Evolutionary conservation across 64 coral and sea anemone species (phyloP).

Genomic region (Orbicella faveolata): DNA sequence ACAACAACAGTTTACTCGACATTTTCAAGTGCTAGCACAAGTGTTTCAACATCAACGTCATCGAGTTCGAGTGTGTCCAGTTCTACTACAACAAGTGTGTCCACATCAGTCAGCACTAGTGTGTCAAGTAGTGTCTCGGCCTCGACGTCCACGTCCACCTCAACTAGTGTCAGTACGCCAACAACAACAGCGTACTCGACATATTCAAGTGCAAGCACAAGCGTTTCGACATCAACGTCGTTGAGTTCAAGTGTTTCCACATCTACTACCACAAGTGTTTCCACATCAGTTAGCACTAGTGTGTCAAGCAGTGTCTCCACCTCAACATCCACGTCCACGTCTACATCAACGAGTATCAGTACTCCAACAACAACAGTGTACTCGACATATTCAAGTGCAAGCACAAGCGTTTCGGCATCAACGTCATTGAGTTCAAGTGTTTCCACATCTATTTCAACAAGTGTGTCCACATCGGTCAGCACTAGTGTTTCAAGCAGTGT

Average conservation of each 20-base stretch:
- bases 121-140: neutral
- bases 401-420: neutral
- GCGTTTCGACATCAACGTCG: conserved; percentile 15
- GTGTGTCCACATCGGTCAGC: neutral
- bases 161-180: conserved; percentile 5
- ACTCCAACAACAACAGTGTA: conserved; percentile 5
- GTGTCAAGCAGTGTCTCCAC: neutral
- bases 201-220: neutral
- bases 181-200: neutral
- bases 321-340: neutral
- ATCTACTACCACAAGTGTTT: conserved; percentile 2
- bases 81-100: neutral
- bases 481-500: neutral
- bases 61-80: neutral
- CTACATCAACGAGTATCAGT: neutral
- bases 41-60: neutral
- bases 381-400: neutral
- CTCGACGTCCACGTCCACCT: neutral
- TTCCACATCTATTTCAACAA: too few species aligned
- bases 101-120: neutral
- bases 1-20: neutral
- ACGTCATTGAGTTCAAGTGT: neutral
- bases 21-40: neutral
- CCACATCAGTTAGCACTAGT: neutral
- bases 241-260: conserved; percentile 25